Base-by-base conservation (phyloP, 2,888 invertebrate genomes). In the Gortyna flavago region DNA sequence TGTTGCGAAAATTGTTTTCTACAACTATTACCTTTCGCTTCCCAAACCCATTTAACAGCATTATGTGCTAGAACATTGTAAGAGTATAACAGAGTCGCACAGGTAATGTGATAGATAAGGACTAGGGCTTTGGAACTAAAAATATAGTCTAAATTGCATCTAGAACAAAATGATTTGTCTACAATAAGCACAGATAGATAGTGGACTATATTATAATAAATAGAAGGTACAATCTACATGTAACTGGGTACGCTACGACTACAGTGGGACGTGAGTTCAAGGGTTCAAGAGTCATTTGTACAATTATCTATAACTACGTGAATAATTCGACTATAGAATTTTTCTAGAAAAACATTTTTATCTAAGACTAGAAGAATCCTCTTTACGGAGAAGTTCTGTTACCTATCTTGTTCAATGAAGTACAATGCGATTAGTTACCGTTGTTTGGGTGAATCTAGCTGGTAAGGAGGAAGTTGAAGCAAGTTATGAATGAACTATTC, bases 251-350 rank as follows among this genome's bases (percentile, higher is more conserved):
- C 84, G 84, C 91, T 93, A 94, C 88, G 83, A 91, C 95, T 96
- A 96, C 93, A 87, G 92, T 93, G 94, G 96, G 96, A 96, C 96
- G 96, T 95, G 96, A 96, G 95, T 94, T 95, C 94, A 96, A 96
- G 96, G 96, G 96, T 92, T 95, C 79, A 90, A 94, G 91, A 93
- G 89, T 93, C 85, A 92, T 95, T 95, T 95, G 92, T 95, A 95
- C 95, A 96, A 92, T 93, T 94, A 89, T 90, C 94, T 95, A 94
- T 87, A 90, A 83, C 90, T 93, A 92, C 87, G 68, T 83, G 84
- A 87, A 87, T 91, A 92, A 85, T 91, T 92, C 89, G 81, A 90
- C 91, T 93, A 94, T 91, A 94, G 91, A 93, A 88, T 93, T 93
- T 85, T 90, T 90, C 93, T 95, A 95, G 89, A 91, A 91, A 89